These are phyloP conservation scores for Rhynchopsitta pachyrhyncha DNA, from an alignment of 2,113 vertebrate genomes.

Conservation along the genomic window DNA sequence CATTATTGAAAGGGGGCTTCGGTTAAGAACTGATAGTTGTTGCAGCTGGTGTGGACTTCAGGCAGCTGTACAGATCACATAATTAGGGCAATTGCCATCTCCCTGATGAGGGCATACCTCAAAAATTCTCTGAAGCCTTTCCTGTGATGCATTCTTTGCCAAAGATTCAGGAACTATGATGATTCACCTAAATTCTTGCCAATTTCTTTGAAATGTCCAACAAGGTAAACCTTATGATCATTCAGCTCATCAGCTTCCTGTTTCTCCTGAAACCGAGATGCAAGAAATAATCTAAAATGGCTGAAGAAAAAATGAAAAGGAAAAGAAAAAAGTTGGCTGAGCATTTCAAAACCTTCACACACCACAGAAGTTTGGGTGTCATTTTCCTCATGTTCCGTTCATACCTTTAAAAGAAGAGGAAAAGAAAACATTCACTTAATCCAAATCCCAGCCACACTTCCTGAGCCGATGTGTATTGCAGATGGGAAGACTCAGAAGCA, in stretches of 20 bases:
- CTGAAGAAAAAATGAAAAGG: neutral
- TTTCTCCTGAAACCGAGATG: slow-evolving; percentile 1
- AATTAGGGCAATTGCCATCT: neutral
- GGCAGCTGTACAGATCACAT: neutral
- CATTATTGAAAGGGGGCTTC: neutral
- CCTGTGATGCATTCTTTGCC: neutral
- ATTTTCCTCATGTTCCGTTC: slow-evolving; percentile 36
- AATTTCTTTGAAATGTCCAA: neutral
- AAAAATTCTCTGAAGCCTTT: neutral
- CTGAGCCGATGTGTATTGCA: slow-evolving; percentile 41
- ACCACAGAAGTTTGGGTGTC: neutral
- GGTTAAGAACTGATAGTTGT: neutral
- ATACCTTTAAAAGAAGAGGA: slow-evolving; percentile 40
- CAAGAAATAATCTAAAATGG: neutral
- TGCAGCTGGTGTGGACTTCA: neutral
- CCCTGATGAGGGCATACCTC: neutral
- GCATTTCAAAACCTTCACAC: neutral
- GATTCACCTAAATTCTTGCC: neutral
- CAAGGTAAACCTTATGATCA: neutral
- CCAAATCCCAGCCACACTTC: neutral
- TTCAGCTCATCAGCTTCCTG: neutral
- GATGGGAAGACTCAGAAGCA: slow-evolving; percentile 35
- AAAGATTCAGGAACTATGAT: neutral
- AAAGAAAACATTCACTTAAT: slow-evolving; percentile 30
- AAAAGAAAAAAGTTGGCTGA: neutral